Base-by-base conservation (phyloP, 2,113 vertebrate genomes). In the Fulica atra region DNA sequence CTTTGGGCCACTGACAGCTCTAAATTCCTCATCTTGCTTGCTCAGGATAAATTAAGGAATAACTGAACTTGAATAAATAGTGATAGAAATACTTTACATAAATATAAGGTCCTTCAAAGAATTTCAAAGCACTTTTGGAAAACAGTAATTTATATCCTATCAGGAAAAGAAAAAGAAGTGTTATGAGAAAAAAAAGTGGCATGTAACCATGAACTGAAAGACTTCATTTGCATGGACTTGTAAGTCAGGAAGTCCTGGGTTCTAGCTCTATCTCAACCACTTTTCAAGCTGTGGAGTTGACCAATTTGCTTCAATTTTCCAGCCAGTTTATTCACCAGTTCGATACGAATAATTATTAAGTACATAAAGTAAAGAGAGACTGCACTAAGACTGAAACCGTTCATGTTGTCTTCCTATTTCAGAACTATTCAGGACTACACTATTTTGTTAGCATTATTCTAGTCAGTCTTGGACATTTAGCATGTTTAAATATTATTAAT, bases 281-380 rank as follows among this genome's bases (percentile, higher is more conserved):
- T 1, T 81, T 65, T 90, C 56, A 33, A 42, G 59, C 69, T 86
- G 92, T 12, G 12, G 28, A 18, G 38, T 44, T 83, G 31, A 90
- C 51, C 80, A 94, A 92, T 93, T 88, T 86, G 95, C 66, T 69
- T 92, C 73, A 89, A 42, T 94, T 92, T 96, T 93, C 90, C 65
- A 94, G 38, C n/a, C 56, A 79, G 31, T 53, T 91, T 92, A 59
- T 86, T 93, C 85, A 93, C 29, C n/a, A 86, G 57, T 81, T 90
- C 84, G 80, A 93, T 89, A 88, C 9, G 60, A 83, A 57, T 83
- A 96, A 92, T 91, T 72, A 94, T 38, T 56, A 94, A 83, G 51
- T 44, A 78, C 38, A 44, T 76, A 69, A 93, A 81, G 60, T 71
- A 90, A 92, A 79, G 4, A 68, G 33, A 3, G 44, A 65, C 19